A percentile compares a stretch with the other conserved stretches of the same genome.
Conservation (phyloP, 1,140 invertebrate species). For the Frieseomelitta varia region DNA sequence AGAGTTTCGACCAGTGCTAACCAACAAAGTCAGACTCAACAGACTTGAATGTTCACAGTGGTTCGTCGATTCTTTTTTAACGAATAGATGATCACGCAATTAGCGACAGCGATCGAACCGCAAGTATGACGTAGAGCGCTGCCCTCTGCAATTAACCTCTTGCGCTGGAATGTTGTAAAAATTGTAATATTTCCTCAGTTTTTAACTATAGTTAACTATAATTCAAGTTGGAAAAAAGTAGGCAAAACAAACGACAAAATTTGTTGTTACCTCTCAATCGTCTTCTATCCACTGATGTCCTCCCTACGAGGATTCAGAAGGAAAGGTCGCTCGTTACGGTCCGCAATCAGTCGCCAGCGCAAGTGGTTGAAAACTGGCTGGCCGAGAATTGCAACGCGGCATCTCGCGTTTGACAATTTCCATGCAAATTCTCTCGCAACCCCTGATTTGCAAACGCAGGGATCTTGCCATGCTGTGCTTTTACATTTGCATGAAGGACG, state of each 20-base stretch:
- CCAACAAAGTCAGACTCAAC: constrained; percentile 17
- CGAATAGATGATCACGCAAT: background rate
- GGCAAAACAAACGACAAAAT: no score
- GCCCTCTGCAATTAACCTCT: background rate
- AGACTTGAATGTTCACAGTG: constrained; percentile 47
- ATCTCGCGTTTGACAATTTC: background rate
- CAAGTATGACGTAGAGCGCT: constrained; percentile 41
- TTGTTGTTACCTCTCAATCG: no score
- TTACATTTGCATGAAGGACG: constrained; percentile 47
- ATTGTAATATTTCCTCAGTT: no score
- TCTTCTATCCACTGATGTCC: no score
- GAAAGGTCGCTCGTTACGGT: no score
- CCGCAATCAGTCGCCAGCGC: no score
- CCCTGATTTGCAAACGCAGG: background rate
- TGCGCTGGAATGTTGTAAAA: no score
- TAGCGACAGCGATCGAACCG: constrained; percentile 36
- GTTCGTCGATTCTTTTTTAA: constrained; percentile 47
- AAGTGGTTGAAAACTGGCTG: no score
- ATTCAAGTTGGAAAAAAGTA: no score
- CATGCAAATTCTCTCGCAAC: background rate
- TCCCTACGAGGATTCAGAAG: no score
- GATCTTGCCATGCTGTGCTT: background rate
- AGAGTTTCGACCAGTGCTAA: background rate
- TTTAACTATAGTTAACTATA: no score
- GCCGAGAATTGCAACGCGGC: background rate